Percentiles rank a stretch among this genome's conserved stretches.
These are phyloP conservation scores for Gasterosteus aculeatus DNA, from an alignment of 2,113 vertebrate genomes.

Conservation along the genomic window DNA sequence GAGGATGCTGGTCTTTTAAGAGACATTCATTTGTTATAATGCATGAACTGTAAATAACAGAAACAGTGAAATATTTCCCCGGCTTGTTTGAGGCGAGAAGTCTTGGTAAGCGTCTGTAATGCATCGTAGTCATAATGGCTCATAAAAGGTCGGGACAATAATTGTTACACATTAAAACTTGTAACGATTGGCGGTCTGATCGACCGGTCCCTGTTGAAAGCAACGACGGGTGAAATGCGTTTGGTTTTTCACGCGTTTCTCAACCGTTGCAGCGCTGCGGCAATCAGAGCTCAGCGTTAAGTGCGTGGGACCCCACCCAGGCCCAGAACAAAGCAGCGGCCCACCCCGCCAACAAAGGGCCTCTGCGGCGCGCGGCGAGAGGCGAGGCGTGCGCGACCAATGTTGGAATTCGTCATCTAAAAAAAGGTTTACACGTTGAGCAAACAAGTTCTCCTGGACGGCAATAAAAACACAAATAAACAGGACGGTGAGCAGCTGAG, in stretches of 20 bases:
- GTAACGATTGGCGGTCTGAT: too few species aligned
- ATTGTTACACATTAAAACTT: too few species aligned
- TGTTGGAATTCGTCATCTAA: slow-evolving; percentile 1
- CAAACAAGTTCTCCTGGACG: background rate
- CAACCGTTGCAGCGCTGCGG: background rate
- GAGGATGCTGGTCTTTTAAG: background rate
- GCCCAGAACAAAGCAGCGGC: slow-evolving; percentile 41
- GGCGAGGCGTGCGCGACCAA: slow-evolving; percentile 16
- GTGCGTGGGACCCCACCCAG: slow-evolving; percentile 30
- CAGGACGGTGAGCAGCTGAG: background rate
- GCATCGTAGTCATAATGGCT: too few species aligned
- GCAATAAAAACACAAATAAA: background rate
- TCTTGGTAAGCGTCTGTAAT: too few species aligned
- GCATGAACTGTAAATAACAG: too few species aligned
- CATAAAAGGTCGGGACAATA: too few species aligned
- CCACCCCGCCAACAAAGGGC: slow-evolving; percentile 43
- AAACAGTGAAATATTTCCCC: too few species aligned
- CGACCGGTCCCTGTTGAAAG: too few species aligned
- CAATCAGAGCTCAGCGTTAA: slow-evolving; percentile 29
- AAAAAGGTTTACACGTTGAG: slow-evolving; percentile 7
- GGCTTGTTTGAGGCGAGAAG: too few species aligned
- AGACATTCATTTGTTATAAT: background rate
- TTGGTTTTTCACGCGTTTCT: slow-evolving; percentile 18
- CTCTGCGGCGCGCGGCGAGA: slow-evolving; percentile 10
- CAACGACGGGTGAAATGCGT: background rate